phyloP scores from a whole-genome alignment of 2,888 invertebrate species.

The Onthophagus sagittarius region DNA sequence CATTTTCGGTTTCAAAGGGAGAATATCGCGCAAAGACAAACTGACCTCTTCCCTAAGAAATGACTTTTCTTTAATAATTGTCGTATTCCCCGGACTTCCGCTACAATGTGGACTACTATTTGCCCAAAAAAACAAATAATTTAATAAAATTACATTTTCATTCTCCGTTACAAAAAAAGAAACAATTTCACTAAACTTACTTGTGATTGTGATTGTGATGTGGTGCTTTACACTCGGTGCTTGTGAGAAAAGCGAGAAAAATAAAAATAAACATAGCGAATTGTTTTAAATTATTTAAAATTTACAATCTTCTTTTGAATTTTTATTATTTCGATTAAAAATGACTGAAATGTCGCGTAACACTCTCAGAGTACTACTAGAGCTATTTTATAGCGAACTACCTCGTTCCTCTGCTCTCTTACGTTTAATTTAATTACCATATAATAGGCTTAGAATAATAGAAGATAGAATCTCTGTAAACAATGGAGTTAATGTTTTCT shows the following conservation, averaged over 20 bases:
- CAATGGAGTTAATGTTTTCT: slow-evolving; percentile 3
- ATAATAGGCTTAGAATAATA: slow-evolving; percentile 41
- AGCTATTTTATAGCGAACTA: slow-evolving; percentile 28
- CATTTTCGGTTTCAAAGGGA: slow-evolving; percentile 78
- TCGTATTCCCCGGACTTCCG: slow-evolving; percentile 19
- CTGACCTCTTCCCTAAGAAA: slow-evolving; percentile 54
- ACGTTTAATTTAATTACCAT: slow-evolving; percentile 43
- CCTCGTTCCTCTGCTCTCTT: slow-evolving; percentile 33
- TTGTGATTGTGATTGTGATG: slow-evolving; percentile 17
- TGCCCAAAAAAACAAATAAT: background rate
- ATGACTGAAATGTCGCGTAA: slow-evolving; percentile 11
- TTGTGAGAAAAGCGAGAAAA: slow-evolving; percentile 5
- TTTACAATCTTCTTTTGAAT: background rate
- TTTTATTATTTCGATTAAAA: background rate
- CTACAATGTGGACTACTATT: slow-evolving; percentile 27
- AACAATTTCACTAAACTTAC: slow-evolving; percentile 13
- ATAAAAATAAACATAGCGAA: slow-evolving; percentile 14
- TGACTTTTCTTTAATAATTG: slow-evolving; percentile 30
- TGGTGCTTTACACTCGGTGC: background rate
- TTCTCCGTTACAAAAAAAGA: background rate
- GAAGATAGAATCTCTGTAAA: slow-evolving; percentile 14
- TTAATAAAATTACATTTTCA: background rate
- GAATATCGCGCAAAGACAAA: slow-evolving; percentile 77
- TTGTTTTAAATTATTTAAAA: slow-evolving; percentile 5
- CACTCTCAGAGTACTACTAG: slow-evolving; percentile 36